A percentile compares a stretch with the other conserved stretches of the same genome.
phyloP scores from a whole-genome alignment of 23 tunicate genomes.

The Trididemnum clinides region DNA sequence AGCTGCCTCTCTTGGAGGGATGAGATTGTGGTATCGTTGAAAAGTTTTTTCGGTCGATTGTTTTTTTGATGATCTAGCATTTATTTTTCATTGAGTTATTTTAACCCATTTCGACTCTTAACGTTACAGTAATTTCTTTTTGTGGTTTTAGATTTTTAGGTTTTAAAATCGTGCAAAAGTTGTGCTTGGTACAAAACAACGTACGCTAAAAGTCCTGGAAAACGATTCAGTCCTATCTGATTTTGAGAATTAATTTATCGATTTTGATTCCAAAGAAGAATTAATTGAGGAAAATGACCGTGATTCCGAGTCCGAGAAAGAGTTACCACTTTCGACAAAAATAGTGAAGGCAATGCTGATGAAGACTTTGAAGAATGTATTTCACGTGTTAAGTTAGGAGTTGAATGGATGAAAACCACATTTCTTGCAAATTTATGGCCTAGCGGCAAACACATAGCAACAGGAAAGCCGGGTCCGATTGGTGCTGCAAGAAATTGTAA shows the following conservation, averaged over 20 bases:
- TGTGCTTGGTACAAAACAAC: no score
- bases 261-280: no score
- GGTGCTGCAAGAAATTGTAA: not conserved
- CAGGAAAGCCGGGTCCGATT: not conserved
- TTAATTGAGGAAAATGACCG: no score
- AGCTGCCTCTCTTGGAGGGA: not conserved
- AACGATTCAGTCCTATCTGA: not conserved
- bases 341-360: not conserved
- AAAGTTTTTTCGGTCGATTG: not conserved
- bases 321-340: not conserved
- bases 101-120: not conserved
- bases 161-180: not conserved
- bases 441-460: not conserved
- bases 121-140: not conserved
- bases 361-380: not conserved
- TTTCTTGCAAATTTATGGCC: not conserved
- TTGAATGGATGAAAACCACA: not conserved
- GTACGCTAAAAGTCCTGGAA: not conserved
- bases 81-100: no score
- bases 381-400: not conserved
- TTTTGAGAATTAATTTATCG: not conserved
- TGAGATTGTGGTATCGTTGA: not conserved
- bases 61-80: no score
- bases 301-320: not conserved
- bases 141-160: not conserved